phyloP scores from a whole-genome alignment of 2,888 invertebrate genomes.

The Drosophila suboccidentalis region DNA sequence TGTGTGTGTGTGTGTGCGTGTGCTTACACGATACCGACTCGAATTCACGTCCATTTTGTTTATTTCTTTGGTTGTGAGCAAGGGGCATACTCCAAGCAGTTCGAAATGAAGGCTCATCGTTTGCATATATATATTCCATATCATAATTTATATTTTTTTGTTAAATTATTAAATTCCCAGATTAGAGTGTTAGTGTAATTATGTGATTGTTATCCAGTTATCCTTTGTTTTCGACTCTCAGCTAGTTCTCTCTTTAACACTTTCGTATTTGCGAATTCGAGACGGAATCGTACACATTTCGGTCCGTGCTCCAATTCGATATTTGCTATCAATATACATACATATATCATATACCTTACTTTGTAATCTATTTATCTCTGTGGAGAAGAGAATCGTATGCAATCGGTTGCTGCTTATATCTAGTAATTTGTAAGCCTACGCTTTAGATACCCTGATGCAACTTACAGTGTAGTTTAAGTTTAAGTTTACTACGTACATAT shows the following conservation, averaged over 20 bases:
- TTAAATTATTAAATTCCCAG: background rate
- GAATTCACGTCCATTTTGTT: slow-evolving; percentile 31
- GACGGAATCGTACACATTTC: slow-evolving; percentile 52
- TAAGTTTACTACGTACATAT: slow-evolving; percentile 8
- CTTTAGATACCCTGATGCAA: slow-evolving; percentile 73
- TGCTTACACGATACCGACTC: slow-evolving; percentile 38
- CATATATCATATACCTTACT: background rate
- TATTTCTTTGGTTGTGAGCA: slow-evolving; percentile 61
- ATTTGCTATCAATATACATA: slow-evolving; percentile 38
- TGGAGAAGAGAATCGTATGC: slow-evolving; percentile 17
- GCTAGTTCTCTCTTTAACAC: slow-evolving; percentile 24
- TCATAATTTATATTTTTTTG: background rate
- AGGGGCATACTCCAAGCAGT: slow-evolving; percentile 65
- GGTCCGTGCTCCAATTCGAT: slow-evolving; percentile 64
- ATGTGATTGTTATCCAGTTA: slow-evolving; percentile 7
- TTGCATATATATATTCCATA: slow-evolving; percentile 17
- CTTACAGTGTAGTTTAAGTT: slow-evolving; percentile 41
- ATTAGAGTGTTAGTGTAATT: background rate
- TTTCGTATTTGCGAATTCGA: slow-evolving; percentile 42
- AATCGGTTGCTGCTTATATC: slow-evolving; percentile 42
- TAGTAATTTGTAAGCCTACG: slow-evolving; percentile 64
- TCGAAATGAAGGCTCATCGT: slow-evolving; percentile 45
- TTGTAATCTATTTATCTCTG: slow-evolving; percentile 6
- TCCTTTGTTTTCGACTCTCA: slow-evolving; percentile 15
- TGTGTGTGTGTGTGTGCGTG: slow-evolving; percentile 12